These are phyloP conservation scores for Nemurella pictetii DNA, from an alignment of 2,888 invertebrate species.

Conservation along the genomic window DNA sequence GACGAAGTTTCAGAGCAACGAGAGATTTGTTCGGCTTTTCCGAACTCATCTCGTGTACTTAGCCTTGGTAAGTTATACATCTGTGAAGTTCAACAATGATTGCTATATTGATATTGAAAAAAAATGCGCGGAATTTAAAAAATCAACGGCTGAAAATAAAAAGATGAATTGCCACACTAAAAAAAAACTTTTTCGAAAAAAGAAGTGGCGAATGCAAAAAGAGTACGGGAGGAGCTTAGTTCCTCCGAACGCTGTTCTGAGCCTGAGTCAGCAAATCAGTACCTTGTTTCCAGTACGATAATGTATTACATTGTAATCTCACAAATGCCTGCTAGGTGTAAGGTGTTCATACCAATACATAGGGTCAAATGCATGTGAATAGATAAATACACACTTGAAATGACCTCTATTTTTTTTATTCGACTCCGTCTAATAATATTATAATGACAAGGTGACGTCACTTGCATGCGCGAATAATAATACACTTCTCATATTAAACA, in stretches of 20 bases:
- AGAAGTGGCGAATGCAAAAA: not conserved
- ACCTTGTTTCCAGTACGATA: not conserved
- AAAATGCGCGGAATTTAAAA: not conserved
- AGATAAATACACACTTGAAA: conserved; percentile 20
- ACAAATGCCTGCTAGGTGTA: not conserved
- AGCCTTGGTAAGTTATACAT: not conserved
- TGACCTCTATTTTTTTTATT: conserved; percentile 2
- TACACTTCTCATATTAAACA: not conserved
- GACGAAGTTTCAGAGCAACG: not conserved
- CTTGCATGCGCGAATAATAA: not conserved
- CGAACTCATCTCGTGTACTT: not conserved
- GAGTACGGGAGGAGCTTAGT: not conserved
- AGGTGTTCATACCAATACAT: conserved; percentile 10
- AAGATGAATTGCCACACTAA: not conserved
- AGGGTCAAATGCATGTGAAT: conserved; percentile 14
- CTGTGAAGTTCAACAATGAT: not conserved
- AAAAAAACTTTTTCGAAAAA: not conserved
- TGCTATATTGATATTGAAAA: not conserved
- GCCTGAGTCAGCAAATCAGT: conserved; percentile 11
- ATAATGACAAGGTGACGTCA: conserved; percentile 5
- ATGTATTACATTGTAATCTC: conserved; percentile 23
- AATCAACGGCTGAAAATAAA: not conserved
- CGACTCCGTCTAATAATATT: not conserved
- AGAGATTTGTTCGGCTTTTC: not conserved
- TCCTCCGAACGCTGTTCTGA: no score